A percentile compares a stretch with the other conserved stretches of the same genome.
phyloP scores from a whole-genome alignment of 2,797 vertebrate species.

The Scleropages formosus region DNA sequence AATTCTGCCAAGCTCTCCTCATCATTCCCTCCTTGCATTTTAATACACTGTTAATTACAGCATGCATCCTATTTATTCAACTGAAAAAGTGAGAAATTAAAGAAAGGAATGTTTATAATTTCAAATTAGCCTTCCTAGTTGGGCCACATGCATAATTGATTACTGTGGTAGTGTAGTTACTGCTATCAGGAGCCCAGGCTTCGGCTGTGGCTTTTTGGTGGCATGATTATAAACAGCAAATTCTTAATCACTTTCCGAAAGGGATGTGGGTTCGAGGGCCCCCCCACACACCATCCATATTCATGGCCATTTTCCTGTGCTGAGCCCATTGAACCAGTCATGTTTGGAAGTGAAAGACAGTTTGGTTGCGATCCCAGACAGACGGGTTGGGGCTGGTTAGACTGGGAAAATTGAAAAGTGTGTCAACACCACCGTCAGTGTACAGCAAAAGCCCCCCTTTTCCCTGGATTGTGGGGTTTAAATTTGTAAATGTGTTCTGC shows the following conservation, averaged over 20 bases:
- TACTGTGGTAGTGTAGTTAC: slow-evolving; percentile 49
- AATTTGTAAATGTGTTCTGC: too few relatives aligned
- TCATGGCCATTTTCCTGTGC: not conserved
- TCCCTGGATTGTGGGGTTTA: too few relatives aligned
- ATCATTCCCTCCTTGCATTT: slow-evolving; percentile 48
- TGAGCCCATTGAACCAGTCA: too few relatives aligned
- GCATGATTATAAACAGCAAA: slow-evolving; percentile 58
- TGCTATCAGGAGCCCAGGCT: slow-evolving; percentile 60
- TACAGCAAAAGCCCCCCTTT: too few relatives aligned
- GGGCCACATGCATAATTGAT: slow-evolving; percentile 55
- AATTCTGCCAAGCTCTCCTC: slow-evolving; percentile 70
- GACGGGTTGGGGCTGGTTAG: not conserved
- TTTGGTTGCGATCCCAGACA: not conserved
- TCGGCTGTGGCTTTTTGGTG: slow-evolving; percentile 42
- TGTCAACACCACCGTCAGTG: too few relatives aligned
- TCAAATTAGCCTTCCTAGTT: slow-evolving; percentile 44
- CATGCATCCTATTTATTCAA: slow-evolving; percentile 72
- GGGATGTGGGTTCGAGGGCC: slow-evolving; percentile 36
- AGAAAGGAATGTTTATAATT: slow-evolving; percentile 65
- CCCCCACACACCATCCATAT: slow-evolving; percentile 30
- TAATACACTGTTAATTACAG: slow-evolving; percentile 74
- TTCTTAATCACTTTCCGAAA: slow-evolving; percentile 46
- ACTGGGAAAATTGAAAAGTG: not conserved
- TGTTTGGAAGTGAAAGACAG: not conserved
- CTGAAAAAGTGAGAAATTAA: slow-evolving; percentile 70